Evolutionary conservation across 2,888 invertebrate species (phyloP).

Genomic region (Uloborus plumipes): DNA sequence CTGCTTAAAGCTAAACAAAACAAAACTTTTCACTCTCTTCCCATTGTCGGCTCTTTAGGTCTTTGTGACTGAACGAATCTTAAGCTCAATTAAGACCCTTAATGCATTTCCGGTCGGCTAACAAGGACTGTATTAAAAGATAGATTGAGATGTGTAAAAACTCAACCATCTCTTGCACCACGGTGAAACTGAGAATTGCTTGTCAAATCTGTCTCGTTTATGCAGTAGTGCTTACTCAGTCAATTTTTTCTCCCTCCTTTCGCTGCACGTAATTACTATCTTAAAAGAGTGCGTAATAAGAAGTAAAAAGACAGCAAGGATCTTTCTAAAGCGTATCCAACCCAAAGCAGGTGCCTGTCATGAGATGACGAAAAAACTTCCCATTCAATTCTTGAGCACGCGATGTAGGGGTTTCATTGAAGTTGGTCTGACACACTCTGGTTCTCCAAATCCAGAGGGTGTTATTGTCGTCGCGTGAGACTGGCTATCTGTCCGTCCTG

Average conservation of each 20-base stretch:
- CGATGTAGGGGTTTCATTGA: conserved; percentile 42
- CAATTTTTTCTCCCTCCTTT: conserved; percentile 3
- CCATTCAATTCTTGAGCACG: conserved; percentile 42
- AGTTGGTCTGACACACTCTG: conserved; percentile 28
- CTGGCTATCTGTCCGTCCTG: conserved; percentile 10
- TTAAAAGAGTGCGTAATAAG: conserved; percentile 30
- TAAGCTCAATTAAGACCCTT: no score
- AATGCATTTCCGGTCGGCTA: no score
- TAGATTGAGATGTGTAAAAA: no score
- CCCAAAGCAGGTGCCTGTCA: conserved; percentile 44
- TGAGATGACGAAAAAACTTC: conserved; percentile 24
- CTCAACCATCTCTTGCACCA: background rate
- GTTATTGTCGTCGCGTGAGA: conserved; percentile 31
- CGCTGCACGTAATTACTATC: conserved; percentile 31
- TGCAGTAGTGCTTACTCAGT: background rate
- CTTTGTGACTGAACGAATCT: no score
- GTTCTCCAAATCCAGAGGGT: conserved; percentile 11
- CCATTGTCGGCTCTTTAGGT: no score
- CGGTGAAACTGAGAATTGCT: background rate
- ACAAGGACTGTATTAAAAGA: no score
- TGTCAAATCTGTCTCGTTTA: conserved; percentile 2
- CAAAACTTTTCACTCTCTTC: background rate
- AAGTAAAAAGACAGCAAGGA: conserved; percentile 22
- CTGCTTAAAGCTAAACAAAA: background rate
- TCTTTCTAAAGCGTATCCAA: conserved; percentile 27